phyloP scores from a whole-genome alignment of 2,888 invertebrate species.

The Gryllus longicercus region DNA sequence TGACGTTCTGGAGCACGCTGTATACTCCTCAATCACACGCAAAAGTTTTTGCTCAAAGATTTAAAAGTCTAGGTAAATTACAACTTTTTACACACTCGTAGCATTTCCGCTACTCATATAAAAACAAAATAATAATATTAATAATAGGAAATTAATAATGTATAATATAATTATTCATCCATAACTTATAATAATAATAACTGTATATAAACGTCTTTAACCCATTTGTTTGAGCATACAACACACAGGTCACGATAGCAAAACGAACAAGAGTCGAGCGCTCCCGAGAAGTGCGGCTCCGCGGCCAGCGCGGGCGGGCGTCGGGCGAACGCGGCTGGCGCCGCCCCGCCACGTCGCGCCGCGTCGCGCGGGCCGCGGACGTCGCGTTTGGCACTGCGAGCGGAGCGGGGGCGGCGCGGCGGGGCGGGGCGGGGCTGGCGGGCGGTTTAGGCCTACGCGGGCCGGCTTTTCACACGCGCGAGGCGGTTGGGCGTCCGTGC shows the following conservation, averaged over 20 bases:
- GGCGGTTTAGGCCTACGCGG: not conserved
- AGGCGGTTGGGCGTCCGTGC: not conserved
- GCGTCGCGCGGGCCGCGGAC: not conserved
- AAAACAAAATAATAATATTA: slow-evolving; percentile 4
- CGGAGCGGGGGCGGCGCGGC: not conserved
- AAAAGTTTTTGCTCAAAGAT: not conserved
- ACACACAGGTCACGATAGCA: slow-evolving; percentile 30
- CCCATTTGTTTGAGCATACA: slow-evolving; percentile 24
- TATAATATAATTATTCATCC: slow-evolving; percentile 19
- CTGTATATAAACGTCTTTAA: slow-evolving; percentile 19
- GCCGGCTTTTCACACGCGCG: too few relatives aligned
- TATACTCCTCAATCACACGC: not conserved
- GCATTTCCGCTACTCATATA: slow-evolving; percentile 18
- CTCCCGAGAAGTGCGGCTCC: not conserved
- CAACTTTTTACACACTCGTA: not conserved
- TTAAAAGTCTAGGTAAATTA: slow-evolving; percentile 17
- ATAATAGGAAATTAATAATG: slow-evolving; percentile 10
- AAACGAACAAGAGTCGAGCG: not conserved
- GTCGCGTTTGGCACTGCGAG: not conserved
- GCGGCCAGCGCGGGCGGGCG: not conserved
- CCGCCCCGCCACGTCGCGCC: too few relatives aligned
- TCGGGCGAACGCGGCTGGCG: too few relatives aligned
- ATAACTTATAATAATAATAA: slow-evolving; percentile 21
- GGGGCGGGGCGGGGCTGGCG: not conserved
- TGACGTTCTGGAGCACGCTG: not conserved